A percentile compares a stretch with the other conserved stretches of the same genome.
Conservation (phyloP, 2,888 invertebrate genomes). For the Drosophila lutescens region DNA sequence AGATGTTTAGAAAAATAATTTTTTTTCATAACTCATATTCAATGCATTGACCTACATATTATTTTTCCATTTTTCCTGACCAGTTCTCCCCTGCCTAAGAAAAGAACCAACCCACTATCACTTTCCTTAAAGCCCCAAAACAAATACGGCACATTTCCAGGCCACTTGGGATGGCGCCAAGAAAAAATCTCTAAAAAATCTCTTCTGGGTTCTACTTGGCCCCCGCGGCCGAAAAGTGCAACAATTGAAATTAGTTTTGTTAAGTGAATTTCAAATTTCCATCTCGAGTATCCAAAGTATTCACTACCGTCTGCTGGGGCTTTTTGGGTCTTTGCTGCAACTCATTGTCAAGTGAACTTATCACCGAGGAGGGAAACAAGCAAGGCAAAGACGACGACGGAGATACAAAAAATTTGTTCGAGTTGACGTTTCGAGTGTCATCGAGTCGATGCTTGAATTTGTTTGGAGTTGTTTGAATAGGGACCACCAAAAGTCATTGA, state of each 20-base stretch:
- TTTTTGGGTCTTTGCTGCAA: slow-evolving; percentile 71
- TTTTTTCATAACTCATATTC: neutral
- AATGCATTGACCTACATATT: slow-evolving; percentile 7
- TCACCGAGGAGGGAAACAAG: slow-evolving; percentile 55
- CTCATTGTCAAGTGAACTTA: slow-evolving; percentile 81
- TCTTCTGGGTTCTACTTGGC: slow-evolving; percentile 46
- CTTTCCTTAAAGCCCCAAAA: slow-evolving; percentile 56
- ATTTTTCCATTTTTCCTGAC: neutral
- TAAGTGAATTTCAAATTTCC: slow-evolving; percentile 73
- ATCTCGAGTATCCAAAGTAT: slow-evolving; percentile 51
- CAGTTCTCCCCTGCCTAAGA: neutral
- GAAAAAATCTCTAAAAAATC: slow-evolving; percentile 60
- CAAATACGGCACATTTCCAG: slow-evolving; percentile 39
- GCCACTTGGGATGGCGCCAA: slow-evolving; percentile 67
- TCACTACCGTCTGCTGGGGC: slow-evolving; percentile 67
- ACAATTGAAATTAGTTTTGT: slow-evolving; percentile 77
- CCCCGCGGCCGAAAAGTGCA: slow-evolving; percentile 55
- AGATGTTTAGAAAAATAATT: too few species aligned
- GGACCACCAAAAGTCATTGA: slow-evolving; percentile 80
- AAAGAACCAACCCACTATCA: slow-evolving; percentile 51
- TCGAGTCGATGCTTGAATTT: slow-evolving; percentile 79
- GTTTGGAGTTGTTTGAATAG: slow-evolving; percentile 79
- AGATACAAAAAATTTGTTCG: slow-evolving; percentile 60
- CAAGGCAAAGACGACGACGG: slow-evolving; percentile 16
- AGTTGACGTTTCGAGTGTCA: slow-evolving; percentile 80